These are phyloP conservation scores for Sterna hirundo DNA, from an alignment of 2,113 vertebrate species.

Conservation along the genomic window DNA sequence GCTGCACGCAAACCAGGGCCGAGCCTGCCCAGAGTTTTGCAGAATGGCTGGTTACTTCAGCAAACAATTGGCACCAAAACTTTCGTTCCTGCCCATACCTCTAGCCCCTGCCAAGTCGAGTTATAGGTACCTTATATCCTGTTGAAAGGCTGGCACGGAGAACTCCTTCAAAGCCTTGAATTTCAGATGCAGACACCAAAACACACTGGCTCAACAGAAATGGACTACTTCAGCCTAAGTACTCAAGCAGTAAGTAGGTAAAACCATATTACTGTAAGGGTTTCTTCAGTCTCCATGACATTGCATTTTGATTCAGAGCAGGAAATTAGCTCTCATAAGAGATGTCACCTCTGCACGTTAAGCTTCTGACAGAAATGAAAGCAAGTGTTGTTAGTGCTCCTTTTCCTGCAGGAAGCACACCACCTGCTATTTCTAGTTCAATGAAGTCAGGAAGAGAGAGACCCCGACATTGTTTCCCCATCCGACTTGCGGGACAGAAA, in stretches of 20 bases:
- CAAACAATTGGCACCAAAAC: neutral
- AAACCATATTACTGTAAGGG: neutral
- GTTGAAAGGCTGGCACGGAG: neutral
- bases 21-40: neutral
- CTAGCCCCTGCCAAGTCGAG: neutral
- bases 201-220: accelerated
- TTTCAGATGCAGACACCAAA: neutral
- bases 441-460: neutral
- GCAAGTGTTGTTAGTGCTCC: accelerated
- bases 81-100: accelerated
- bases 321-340: neutral
- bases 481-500: accelerated
- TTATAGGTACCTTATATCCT: neutral
- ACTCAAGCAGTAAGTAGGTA: neutral
- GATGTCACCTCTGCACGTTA: neutral
- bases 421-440: neutral
- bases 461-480: accelerated
- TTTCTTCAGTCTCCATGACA: neutral
- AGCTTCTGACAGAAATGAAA: neutral
- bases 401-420: neutral
- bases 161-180: neutral
- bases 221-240: neutral
- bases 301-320: neutral
- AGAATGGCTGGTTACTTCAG: neutral
- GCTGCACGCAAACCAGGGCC: neutral